These are phyloP conservation scores for Harpalus rufipes DNA, from an alignment of 2,888 invertebrate genomes.

Conservation along the genomic window DNA sequence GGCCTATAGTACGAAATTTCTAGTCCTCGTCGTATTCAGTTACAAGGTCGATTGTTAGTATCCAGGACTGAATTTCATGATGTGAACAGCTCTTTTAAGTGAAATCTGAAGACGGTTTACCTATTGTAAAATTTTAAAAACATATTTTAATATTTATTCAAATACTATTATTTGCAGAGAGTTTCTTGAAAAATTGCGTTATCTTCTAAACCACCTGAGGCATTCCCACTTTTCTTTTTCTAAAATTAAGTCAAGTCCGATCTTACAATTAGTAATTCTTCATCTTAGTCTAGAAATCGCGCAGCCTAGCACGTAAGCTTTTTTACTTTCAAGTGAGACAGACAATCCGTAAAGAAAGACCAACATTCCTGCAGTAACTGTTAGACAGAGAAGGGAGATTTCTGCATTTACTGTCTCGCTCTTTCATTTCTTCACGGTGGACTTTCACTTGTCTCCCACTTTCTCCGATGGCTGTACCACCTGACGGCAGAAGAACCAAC, in stretches of 20 bases:
- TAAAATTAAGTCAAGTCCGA: constrained; percentile 26
- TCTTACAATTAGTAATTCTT: constrained; percentile 14
- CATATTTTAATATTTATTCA: too few species aligned
- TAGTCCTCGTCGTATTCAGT: too few species aligned
- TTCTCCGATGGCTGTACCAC: constrained; percentile 21
- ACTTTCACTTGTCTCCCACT: constrained; percentile 48
- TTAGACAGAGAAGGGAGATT: constrained; percentile 1
- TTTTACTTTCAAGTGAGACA: constrained; percentile 36
- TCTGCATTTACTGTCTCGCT: constrained; percentile 1
- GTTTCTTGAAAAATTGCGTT: neutral
- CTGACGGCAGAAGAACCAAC: constrained; percentile 11
- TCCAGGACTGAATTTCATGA: too few species aligned
- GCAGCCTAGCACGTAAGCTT: constrained; percentile 23
- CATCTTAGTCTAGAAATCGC: constrained; percentile 48
- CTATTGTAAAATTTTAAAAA: too few species aligned
- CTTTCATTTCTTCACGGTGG: constrained; percentile 8
- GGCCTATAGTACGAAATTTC: too few species aligned
- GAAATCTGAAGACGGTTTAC: too few species aligned
- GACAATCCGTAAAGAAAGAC: constrained; percentile 25
- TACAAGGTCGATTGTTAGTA: too few species aligned
- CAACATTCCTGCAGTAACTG: constrained; percentile 25
- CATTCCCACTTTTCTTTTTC: neutral
- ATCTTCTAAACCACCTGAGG: neutral
- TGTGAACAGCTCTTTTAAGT: too few species aligned
- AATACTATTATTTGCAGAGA: too few species aligned